Evolutionary conservation across 2,888 invertebrate genomes (phyloP), one percentile per base, ranked within the genome.

Genomic region (Molanna angustata): DNA sequence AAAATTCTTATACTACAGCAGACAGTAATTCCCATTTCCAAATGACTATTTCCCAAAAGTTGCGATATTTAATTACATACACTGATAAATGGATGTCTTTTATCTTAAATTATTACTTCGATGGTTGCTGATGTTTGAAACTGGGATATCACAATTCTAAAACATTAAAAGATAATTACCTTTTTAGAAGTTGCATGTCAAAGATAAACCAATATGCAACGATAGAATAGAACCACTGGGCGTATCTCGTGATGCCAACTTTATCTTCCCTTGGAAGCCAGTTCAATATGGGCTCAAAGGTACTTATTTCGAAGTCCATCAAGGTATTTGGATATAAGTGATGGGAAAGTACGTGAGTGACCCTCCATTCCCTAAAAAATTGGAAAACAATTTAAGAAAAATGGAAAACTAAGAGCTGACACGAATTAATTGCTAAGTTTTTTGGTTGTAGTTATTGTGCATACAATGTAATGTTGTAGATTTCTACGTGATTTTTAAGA

Each of bases 251-350:
- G 2, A 79, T 37, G 1, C 71, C 57, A 1, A 69, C 67, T 52
- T 72, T 69, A 16, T 76, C 73, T 65, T 83, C 84, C 40, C 82
- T 67, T 0, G 90, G 87, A 45, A 86, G 67, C 74, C 81, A 90
- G 41, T 80, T 75, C 1, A 87, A 65, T 31, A 85, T 64, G 0
- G 90, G 90, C 64, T 88, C 86, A 27, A 82, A 71, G 46, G 78
- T 71, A 44, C 84, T 82, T 11, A 90, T 72, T 66, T 91, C 88
- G 56, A 84, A 71, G 68, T 91, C 91, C 68, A 83, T 79, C 2
- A 85, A 69, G 0, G 90, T 87, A 65, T 92, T 91, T 0, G 90
- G 82, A 64, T 83, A 89, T 6, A 86, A 71, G 64, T 92, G 91
- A 67, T 91, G 91, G 27, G 89, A 89, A 35, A 91, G 66, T 0